A percentile compares a stretch with the other conserved stretches of the same genome.
phyloP scores from a whole-genome alignment of 1,140 invertebrate genomes.

The Hesperophylax magnus region DNA sequence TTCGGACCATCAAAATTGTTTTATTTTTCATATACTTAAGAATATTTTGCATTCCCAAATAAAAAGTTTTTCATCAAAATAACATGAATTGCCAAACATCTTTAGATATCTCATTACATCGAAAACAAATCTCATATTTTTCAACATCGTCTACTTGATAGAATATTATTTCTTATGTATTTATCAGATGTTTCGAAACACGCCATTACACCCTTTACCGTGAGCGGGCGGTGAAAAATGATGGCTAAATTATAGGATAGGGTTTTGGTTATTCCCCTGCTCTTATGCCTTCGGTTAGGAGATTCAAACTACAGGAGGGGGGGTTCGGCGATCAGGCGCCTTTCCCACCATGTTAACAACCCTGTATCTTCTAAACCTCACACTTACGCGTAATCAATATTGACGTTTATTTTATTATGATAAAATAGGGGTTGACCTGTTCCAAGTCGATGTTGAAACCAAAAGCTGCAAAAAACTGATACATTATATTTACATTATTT shows the following conservation, averaged over 20 bases:
- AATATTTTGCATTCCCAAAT: too few species aligned
- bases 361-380: not conserved
- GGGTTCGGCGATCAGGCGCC: not conserved
- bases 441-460: not conserved
- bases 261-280: constrained; percentile 22
- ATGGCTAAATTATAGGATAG: constrained; percentile 41
- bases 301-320: not conserved
- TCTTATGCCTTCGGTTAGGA: not conserved
- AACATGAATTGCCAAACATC: not conserved
- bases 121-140: not conserved
- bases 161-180: constrained; percentile 10
- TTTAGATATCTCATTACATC: not conserved
- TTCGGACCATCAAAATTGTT: too few species aligned
- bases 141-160: not conserved
- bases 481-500: too few species aligned
- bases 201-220: constrained; percentile 33
- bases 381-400: constrained; percentile 4
- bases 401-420: not conserved
- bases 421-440: not conserved
- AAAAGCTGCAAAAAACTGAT: not conserved
- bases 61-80: too few species aligned
- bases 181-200: constrained; percentile 23
- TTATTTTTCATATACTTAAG: too few species aligned
- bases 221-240: constrained; percentile 31
- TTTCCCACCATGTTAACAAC: not conserved